Percentiles rank a stretch among this genome's conserved stretches.
phyloP scores from a whole-genome alignment of 2,888 invertebrate species.

The Tetrapedia diversipes region DNA sequence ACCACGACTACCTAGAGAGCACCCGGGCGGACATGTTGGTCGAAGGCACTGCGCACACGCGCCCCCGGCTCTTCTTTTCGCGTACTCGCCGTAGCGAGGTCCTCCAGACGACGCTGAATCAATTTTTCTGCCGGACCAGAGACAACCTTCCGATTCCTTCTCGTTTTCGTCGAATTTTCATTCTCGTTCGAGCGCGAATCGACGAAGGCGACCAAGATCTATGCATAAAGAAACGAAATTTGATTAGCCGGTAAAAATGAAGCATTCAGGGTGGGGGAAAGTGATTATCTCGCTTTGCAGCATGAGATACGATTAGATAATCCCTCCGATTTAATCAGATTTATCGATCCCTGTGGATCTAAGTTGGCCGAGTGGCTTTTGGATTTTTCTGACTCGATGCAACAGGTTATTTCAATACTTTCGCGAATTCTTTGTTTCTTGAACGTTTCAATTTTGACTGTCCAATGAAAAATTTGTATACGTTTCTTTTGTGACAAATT shows the following conservation, averaged over 20 bases:
- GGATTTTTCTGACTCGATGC: constrained; percentile 19
- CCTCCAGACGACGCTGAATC: constrained; percentile 40
- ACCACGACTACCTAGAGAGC: constrained; percentile 67
- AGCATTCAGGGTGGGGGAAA: too few relatives aligned
- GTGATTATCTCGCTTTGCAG: not conserved
- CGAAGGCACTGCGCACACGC: constrained; percentile 70
- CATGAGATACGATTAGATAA: not conserved
- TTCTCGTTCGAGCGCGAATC: not conserved
- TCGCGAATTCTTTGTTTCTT: constrained; percentile 4
- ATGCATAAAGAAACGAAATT: not conserved
- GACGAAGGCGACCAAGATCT: not conserved
- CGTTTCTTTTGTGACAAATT: not conserved
- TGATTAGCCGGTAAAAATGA: too few relatives aligned
- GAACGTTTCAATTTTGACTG: not conserved
- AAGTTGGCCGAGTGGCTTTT: constrained; percentile 7
- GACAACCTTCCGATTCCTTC: constrained; percentile 3
- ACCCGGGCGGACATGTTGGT: constrained; percentile 77
- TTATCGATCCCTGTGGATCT: constrained; percentile 14
- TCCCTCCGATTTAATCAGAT: constrained; percentile 3
- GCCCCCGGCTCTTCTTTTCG: constrained; percentile 45
- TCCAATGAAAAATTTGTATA: not conserved
- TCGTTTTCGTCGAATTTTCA: not conserved
- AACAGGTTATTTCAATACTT: constrained; percentile 44
- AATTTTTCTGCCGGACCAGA: constrained; percentile 40
- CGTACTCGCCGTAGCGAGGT: constrained; percentile 32